Percentiles rank a stretch among this genome's conserved stretches.
Conservation (phyloP, 2,797 vertebrate genomes). For the Tragopan temminckii region DNA sequence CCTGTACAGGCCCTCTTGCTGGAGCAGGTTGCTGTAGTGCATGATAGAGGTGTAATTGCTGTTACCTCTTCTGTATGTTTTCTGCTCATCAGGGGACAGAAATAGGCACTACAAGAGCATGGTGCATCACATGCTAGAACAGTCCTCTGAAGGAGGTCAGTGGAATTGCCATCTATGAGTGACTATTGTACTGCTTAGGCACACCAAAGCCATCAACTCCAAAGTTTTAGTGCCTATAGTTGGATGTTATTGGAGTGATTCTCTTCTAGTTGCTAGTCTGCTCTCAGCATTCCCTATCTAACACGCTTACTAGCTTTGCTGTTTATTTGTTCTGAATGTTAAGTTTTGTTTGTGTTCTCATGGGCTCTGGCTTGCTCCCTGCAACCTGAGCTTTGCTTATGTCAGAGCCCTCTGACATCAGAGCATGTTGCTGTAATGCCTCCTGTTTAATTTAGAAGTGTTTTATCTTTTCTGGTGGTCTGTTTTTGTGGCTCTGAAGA, state of each 20-base stretch:
- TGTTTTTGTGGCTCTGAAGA: constrained; percentile 71
- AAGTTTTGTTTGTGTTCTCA: rapidly evolving
- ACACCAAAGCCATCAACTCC: not conserved
- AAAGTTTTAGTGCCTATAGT: not conserved
- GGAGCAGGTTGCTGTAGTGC: not conserved
- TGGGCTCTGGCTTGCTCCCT: not conserved
- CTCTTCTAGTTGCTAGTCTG: not conserved
- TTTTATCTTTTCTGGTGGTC: constrained; percentile 70
- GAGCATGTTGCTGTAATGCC: not conserved
- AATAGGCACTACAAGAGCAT: rapidly evolving
- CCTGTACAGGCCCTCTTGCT: not conserved
- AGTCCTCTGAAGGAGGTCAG: not conserved
- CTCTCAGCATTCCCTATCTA: not conserved
- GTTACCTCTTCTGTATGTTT: not conserved
- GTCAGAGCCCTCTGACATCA: not conserved
- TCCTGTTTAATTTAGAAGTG: constrained; percentile 57
- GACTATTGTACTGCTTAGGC: not conserved
- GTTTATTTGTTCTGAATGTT: not conserved
- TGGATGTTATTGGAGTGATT: not conserved
- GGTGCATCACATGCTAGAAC: not conserved
- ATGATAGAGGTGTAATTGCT: not conserved
- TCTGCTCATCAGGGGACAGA: not conserved
- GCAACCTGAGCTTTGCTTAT: not conserved
- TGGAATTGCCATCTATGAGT: not conserved
- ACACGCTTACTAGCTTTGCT: not conserved